Conservation (phyloP, 2,888 invertebrate genomes). For the Odontothrips loti region DNA sequence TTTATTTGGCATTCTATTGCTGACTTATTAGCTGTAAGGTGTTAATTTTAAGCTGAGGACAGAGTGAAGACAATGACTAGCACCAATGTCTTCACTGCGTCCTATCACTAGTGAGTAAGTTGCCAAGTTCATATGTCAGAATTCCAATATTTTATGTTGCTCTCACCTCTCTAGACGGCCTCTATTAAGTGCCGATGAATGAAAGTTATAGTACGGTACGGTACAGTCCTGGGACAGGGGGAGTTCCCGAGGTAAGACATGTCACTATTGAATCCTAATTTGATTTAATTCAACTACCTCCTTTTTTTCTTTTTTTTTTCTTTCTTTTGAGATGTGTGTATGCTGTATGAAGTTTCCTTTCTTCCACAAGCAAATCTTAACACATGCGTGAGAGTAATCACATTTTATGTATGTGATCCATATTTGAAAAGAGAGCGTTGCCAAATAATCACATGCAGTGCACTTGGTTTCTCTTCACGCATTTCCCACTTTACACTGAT, state of each 20-base stretch:
- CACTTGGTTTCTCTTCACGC: conserved; percentile 13
- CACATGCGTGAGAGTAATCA: conserved; percentile 20
- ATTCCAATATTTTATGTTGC: conserved; percentile 38
- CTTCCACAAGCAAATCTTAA: conserved; percentile 17
- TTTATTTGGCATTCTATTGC: neutral
- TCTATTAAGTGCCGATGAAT: conserved; percentile 39
- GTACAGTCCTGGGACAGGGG: conserved; percentile 35
- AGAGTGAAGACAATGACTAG: conserved; percentile 1
- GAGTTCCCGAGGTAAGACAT: conserved; percentile 38
- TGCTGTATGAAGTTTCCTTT: conserved; percentile 21
- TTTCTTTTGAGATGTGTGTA: conserved; percentile 23
- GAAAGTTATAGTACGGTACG: conserved; percentile 38
- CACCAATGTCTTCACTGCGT: neutral
- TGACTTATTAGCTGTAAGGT: neutral
- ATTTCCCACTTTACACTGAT: conserved; percentile 7
- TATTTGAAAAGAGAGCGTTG: neutral
- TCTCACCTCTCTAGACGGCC: conserved; percentile 40
- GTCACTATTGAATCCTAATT: conserved; percentile 26
- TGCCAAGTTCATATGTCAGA: conserved; percentile 35
- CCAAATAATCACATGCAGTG: neutral
- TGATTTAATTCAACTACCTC: conserved; percentile 25
- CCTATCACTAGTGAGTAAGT: conserved; percentile 7
- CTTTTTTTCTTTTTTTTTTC: conserved; percentile 14
- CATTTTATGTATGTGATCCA: neutral
- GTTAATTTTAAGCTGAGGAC: neutral